Evolutionary conservation across 2,113 vertebrate species (phyloP).

Genomic region (Struthidea cinerea): DNA sequence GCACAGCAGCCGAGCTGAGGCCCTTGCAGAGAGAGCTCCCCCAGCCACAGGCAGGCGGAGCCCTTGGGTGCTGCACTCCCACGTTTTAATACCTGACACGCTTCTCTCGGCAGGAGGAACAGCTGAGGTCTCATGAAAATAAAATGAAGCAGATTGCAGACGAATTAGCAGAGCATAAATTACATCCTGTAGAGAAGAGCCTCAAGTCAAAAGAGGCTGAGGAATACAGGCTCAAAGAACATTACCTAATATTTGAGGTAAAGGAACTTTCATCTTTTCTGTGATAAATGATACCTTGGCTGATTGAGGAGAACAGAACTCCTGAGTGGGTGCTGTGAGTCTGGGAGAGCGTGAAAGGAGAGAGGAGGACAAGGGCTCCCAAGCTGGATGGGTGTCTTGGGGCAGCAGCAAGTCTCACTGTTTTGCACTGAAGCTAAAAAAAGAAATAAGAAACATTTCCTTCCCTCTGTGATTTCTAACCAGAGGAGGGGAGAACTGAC

Average conservation of each 20-base stretch:
- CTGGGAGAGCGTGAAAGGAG: background rate
- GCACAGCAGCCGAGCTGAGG: accelerated
- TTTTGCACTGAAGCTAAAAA: background rate
- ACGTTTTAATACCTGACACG: background rate
- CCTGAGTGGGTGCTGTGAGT: background rate
- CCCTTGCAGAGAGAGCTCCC: background rate
- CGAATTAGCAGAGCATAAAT: conserved; percentile 91
- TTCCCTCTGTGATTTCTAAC: background rate
- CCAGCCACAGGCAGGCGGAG: background rate
- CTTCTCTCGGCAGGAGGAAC: conserved; percentile 82
- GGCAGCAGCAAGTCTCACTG: background rate
- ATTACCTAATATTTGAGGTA: conserved; percentile 97
- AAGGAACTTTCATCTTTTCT: conserved; percentile 33
- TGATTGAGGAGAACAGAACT: background rate
- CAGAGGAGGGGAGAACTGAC: background rate
- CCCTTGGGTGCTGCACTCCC: background rate
- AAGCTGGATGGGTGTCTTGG: background rate
- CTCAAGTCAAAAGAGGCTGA: conserved; percentile 91
- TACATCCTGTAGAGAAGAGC: conserved; percentile 80
- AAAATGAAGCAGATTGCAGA: conserved; percentile 92
- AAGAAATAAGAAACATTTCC: background rate
- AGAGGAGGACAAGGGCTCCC: background rate
- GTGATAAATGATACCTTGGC: background rate
- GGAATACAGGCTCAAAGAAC: conserved; percentile 93
- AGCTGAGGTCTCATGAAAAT: conserved; percentile 92